Percentiles rank a stretch among this genome's conserved stretches.
Evolutionary conservation across 2,113 vertebrate species (phyloP).

Genomic region (Eudyptes chrysolophus): DNA sequence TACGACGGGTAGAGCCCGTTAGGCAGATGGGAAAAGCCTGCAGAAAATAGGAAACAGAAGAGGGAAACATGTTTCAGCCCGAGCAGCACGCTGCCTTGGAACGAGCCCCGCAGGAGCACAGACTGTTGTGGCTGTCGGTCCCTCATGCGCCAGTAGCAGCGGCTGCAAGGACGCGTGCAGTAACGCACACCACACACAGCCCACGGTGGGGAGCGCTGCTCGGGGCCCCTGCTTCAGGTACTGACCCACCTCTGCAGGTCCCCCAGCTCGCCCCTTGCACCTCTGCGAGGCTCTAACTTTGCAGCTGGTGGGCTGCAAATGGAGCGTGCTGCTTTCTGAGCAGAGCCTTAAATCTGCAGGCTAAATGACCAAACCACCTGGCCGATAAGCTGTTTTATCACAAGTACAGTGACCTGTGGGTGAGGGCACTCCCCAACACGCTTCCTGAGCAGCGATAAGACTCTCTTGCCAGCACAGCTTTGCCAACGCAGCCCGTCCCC

Average conservation of each 20-base stretch:
- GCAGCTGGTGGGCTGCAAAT: neutral
- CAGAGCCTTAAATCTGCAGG: neutral
- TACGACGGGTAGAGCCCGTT: constrained; percentile 89
- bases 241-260: fast-evolving
- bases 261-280: fast-evolving
- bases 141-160: neutral
- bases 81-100: neutral
- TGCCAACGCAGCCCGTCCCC: neutral
- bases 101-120: neutral
- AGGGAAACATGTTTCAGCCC: neutral
- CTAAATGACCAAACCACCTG: neutral
- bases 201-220: neutral
- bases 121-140: constrained; percentile 6
- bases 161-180: fast-evolving
- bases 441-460: neutral
- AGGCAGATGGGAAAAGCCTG: constrained; percentile 89
- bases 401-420: neutral
- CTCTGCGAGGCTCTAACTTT: fast-evolving
- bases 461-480: neutral
- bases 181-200: neutral
- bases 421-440: fast-evolving
- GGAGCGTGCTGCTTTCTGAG: neutral
- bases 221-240: fast-evolving
- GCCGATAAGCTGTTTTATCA: neutral
- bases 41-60: constrained; percentile 28